Evolutionary conservation across 2,888 invertebrate species (phyloP).

Genomic region (Dynastes grantii): DNA sequence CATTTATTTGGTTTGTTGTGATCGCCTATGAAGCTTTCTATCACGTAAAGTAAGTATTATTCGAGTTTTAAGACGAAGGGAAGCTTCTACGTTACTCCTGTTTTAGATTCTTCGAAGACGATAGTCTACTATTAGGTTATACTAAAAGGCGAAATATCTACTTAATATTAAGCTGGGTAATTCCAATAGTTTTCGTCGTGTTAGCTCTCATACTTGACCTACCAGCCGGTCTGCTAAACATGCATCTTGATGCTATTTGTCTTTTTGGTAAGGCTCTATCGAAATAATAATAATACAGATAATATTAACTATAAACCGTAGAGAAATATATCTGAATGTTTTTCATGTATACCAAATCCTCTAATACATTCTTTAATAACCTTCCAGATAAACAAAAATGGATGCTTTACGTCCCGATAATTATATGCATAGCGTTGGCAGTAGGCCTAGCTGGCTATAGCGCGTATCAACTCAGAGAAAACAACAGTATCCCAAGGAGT

Average conservation of each 20-base stretch:
- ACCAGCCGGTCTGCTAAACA: constrained; percentile 61
- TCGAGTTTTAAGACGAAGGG: neutral
- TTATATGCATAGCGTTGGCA: constrained; percentile 18
- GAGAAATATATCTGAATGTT: neutral
- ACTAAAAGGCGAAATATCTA: constrained; percentile 53
- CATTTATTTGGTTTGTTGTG: constrained; percentile 63
- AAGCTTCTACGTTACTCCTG: neutral
- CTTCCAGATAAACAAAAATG: constrained; percentile 46
- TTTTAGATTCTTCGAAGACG: constrained; percentile 37
- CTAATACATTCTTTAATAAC: too few relatives aligned
- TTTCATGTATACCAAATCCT: neutral
- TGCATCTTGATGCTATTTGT: constrained; percentile 56
- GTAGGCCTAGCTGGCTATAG: constrained; percentile 21
- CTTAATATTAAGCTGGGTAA: constrained; percentile 49
- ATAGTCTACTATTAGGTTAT: constrained; percentile 28
- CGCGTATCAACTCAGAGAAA: constrained; percentile 5
- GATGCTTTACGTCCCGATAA: constrained; percentile 44
- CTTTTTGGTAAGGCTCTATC: constrained; percentile 61
- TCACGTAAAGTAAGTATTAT: constrained; percentile 61
- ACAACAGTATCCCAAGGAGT: constrained; percentile 2
- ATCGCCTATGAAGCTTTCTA: constrained; percentile 63
- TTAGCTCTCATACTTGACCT: constrained; percentile 59
- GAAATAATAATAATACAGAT: neutral
- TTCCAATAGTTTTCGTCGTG: constrained; percentile 57
- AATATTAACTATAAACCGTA: neutral